These are phyloP conservation scores for Malacoraja senta DNA, from an alignment of 2,797 vertebrate genomes.

Conservation along the genomic window DNA sequence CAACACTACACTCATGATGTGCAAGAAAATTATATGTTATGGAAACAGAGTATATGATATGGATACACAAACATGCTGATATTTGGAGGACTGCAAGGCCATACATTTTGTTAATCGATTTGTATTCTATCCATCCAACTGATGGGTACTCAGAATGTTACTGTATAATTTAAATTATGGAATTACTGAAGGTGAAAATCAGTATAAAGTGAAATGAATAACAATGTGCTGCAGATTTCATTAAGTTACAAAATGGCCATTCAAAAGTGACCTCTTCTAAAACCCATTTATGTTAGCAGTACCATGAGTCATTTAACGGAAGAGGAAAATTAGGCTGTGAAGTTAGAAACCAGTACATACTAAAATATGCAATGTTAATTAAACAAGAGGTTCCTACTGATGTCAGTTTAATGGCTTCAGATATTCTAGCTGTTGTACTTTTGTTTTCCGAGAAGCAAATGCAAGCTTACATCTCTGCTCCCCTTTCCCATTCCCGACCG, in stretches of 20 bases:
- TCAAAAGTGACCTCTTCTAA: neutral
- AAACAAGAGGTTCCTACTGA: neutral
- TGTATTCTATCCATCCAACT: neutral
- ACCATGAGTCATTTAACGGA: neutral
- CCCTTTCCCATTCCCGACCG: neutral
- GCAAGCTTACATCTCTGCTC: too few relatives aligned
- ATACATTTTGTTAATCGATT: neutral
- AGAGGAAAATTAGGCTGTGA: neutral
- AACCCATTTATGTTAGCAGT: neutral
- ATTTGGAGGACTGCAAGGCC: neutral
- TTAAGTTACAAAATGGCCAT: neutral
- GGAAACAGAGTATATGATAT: neutral
- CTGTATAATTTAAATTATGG: too few relatives aligned
- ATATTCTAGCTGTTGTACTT: neutral
- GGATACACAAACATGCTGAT: neutral
- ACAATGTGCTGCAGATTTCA: too few relatives aligned
- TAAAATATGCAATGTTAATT: neutral
- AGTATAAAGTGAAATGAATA: neutral
- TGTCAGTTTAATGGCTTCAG: neutral
- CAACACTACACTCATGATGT: neutral
- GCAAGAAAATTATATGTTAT: neutral
- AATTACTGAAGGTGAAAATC: too few relatives aligned
- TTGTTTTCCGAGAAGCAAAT: neutral
- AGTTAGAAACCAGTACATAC: neutral
- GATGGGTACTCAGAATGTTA: neutral